Conservation (phyloP, 2,888 invertebrate species). For the Platycheirus albimanus region DNA sequence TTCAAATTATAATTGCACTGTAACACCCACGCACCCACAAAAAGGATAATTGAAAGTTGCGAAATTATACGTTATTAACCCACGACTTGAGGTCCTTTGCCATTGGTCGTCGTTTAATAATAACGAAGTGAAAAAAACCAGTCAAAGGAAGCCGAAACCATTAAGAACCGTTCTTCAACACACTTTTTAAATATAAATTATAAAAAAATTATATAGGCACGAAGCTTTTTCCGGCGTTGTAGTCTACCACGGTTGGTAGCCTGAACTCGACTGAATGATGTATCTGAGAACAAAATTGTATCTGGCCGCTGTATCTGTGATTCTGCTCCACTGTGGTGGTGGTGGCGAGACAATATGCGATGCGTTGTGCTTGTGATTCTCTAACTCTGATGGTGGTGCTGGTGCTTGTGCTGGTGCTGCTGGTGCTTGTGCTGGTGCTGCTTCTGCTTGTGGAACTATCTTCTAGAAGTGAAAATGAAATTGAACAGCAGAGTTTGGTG, state of each 20-base stretch:
- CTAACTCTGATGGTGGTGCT: no score
- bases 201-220: conserved; percentile 5
- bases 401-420: conserved; percentile 15
- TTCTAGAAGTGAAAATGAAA: conserved; percentile 69
- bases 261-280: conserved; percentile 78
- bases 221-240: conserved; percentile 46
- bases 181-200: conserved; percentile 11
- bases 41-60: conserved; percentile 40
- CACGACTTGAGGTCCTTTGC: conserved; percentile 32
- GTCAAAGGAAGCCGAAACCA: conserved; percentile 31
- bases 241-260: conserved; percentile 77
- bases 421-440: conserved; percentile 6
- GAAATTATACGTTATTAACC: conserved; percentile 38
- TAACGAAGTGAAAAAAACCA: conserved; percentile 1
- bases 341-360: background rate
- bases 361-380: conserved; percentile 11
- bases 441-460: conserved; percentile 32
- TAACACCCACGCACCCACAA: conserved; percentile 5
- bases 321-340: conserved; percentile 33
- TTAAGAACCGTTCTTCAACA: conserved; percentile 23
- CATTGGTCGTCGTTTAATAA: conserved; percentile 9
- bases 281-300: conserved; percentile 69
- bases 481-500: conserved; percentile 48
- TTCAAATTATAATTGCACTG: conserved; percentile 27
- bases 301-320: conserved; percentile 54